Evolutionary conservation across 2,888 invertebrate genomes (phyloP), one percentile per base, ranked within the genome.

Genomic region (Gastrophysa polygoni): DNA sequence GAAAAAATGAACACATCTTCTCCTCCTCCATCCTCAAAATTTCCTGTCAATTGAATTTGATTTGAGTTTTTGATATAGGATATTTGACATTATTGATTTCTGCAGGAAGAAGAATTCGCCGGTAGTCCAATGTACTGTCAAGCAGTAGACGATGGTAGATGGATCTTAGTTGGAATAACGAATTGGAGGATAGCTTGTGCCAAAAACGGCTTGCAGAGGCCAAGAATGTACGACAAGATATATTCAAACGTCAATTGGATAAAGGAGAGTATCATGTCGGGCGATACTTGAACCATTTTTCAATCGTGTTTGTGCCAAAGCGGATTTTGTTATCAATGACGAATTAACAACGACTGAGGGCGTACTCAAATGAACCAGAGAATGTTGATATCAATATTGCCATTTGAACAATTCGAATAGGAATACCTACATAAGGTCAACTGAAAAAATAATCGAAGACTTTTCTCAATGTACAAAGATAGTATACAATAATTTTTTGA

Each of bases 171-270:
- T 24, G 95, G 95, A 0, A 88, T 95, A 1, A 89, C 91, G 54
- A 92, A 91, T 57, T 93, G 93, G 93, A 85, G 93, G 64, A 93
- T 94, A 73, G 93, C 92, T 1, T 94, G 93, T 73, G 88, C 91
- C 0, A 91, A 91, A 71, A 87, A 88, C 46, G 92, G 92, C 6
- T 83, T 89, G 46, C 91, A 91, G 57, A 82, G 93, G 67, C 93
- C 93, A 0, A 84, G 93, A 67, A 89, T 93, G 82, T 93, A 93
- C 75, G 93, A 94, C 74, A 89, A 91, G 75, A 89, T 93, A 56
- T 85, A 89, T 11, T 91, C 93, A 0, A 93, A 93, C 76, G 86
- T 93, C 20, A 91, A 92, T 68, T 95, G 95, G 95, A 92, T 95
- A 73, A 85, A 87, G 73, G 88, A 91, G 72, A 92, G 65, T 50